Evolutionary conservation across 2,797 vertebrate species (phyloP), one percentile per base, ranked within the genome.

Genomic region (Dromococcyx pavoninus): DNA sequence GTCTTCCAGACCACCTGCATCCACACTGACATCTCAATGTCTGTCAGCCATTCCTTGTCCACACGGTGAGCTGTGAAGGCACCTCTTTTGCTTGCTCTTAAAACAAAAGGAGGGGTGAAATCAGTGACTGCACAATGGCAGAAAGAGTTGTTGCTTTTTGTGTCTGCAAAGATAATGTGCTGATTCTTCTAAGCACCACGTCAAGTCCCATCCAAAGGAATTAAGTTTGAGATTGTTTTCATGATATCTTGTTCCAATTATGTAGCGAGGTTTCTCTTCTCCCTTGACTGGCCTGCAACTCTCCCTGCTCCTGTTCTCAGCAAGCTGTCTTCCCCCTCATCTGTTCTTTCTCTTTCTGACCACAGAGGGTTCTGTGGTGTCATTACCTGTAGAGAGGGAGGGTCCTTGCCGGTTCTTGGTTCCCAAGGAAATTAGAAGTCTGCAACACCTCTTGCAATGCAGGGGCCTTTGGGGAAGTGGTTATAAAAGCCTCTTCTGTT

Each of bases 101-200:
- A 35, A 73, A 43, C 48, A 35, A 44, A 33, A 22, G 15, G 27
- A 1, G 17, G 4, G 32, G 4, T 10, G 28, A 3, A 35, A 61
- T 44, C 2, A 3, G 54, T 61, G 43, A 14, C 32, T 73, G 58
- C 70, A 75, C 50, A 64, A 78, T 28, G 62, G 51, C 79, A 81
- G 73, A 61, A 77, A 2, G 21, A 88, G 46, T 78, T 91, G 51
- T 70, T 88, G 35, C 24, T 78, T 80, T 58, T 84, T 44, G 9
- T 77, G 30, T 74, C 65, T 86, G 53, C 87, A 50, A 39, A 92
- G 91, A 89, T 87, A 73, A 91, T 88, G 53, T 69, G 57, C 54
- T 86, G 37, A 65, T 80, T 94, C 72, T 91, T 82, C 61, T 91
- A 71, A 87, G 75, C 56, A 50, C 4, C 48, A 13, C 0, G 3